Evolutionary conservation across 1,140 invertebrate species (phyloP).

Genomic region (Platorchestia sp.): DNA sequence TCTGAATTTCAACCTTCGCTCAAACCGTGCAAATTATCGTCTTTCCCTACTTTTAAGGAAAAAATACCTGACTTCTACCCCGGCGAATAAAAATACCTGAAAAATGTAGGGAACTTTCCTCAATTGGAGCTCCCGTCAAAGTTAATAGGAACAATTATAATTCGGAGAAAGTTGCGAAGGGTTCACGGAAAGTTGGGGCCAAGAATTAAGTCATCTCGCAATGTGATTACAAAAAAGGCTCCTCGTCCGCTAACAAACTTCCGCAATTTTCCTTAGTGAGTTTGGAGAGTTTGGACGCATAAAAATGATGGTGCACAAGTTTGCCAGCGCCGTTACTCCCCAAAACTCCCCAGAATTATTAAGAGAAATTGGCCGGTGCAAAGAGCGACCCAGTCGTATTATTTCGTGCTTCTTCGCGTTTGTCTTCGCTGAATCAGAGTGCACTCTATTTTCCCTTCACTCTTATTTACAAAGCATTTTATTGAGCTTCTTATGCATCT

Average conservation of each 20-base stretch:
- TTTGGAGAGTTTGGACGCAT: background rate
- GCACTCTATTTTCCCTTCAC: background rate
- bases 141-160: conserved; percentile 10
- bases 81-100: background rate
- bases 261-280: conserved; percentile 6
- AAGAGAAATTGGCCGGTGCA: background rate
- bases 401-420: background rate
- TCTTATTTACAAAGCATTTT: too few relatives aligned
- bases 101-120: background rate
- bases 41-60: background rate
- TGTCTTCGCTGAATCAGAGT: background rate
- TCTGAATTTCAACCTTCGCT: background rate
- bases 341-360: background rate
- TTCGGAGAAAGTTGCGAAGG: background rate
- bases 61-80: background rate
- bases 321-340: background rate
- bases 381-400: background rate
- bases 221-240: conserved; percentile 9
- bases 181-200: background rate
- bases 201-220: background rate
- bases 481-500: too few relatives aligned
- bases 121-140: background rate
- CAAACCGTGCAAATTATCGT: background rate
- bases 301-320: background rate
- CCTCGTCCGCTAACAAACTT: background rate